Base-by-base conservation (phyloP, 2,888 invertebrate genomes). In the Acanthosoma haemorrhoidale region DNA sequence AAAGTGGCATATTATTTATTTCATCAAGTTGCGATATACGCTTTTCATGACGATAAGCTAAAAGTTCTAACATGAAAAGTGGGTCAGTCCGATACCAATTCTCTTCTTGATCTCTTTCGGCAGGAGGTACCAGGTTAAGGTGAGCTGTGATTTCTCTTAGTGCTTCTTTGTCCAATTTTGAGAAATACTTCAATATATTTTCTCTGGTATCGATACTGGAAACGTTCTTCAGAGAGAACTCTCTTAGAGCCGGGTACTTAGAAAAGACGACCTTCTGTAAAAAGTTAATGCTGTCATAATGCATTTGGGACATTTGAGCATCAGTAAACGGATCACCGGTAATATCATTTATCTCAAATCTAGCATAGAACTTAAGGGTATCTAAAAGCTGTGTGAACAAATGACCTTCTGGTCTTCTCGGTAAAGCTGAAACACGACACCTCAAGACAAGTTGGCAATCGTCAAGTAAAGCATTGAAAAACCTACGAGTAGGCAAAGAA, bases 321-420 rank as follows among this genome's bases (percentile, higher is more conserved):
- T 97, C 94, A 0, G 91, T 92, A 75, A 98, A 83, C 0, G 96
- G 92, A 79, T 96, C 96, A 0, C 98, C 98, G 1, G 92, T 91
- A 77, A 92, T 91, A 78, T 99, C 98, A 80, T 94, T 95, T 73
- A 99, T 99, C 82, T 99, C 99, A 81, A 99, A 99, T 71, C 93
- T 87, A 0, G 94, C 89, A 80, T 99, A 99, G 79, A 98, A 97
- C 78, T 94, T 94, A 67, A 99, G 81, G 90, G 96, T 95, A 75
- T 95, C 92, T 76, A 98, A 81, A 4, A 99, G 83, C 87, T 96
- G 94, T 69, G 87, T 85, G 80, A 96, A 97, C 31, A 97, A 84
- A 80, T 93, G 91, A 43, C 96, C 97, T 77, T 96, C 96, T 0
- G 86, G 83, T 67, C 92, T 82, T 70, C 84, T 81, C 0, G 87